Base-by-base conservation (phyloP, 1,140 invertebrate genomes). In the Drosophila rufa region DNA sequence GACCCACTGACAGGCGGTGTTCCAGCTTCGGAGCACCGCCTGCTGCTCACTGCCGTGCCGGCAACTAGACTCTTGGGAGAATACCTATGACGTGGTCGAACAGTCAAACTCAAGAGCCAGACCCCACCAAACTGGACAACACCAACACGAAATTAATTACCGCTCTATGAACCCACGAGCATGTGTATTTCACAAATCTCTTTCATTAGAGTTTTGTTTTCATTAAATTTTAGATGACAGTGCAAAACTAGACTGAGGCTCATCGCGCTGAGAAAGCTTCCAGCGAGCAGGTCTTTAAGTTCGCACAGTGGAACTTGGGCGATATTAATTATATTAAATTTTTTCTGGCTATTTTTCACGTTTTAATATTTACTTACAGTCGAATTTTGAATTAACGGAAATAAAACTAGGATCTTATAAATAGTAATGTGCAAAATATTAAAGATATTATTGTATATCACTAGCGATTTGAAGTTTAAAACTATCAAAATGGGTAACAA, bases 1-100 rank as follows among this genome's bases (percentile, higher is more conserved):
- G 74, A 56, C 75, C 73, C 55, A 59, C 42, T 77, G 75, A 45
- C 74, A 77, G 75, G 75, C 62, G 73, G 74, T 68, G 74, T 46
- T 77, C 56, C 74, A 50, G 30, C 36, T 1, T 4, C 43, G 42
- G 19, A 77, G 30, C 75, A 77, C 73, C 75, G 73, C 73, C 74
- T 68, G 73, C 62, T 68, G 70, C 2, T 46, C 33, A 27, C 22
- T 50, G n/a, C 42, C n/a, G 19, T 14, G 25, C 17, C 25, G 25
- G 40, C 58, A 22, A 36, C n/a, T 17, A 30, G 12, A 22, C 43
- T 46, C 27, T 38, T 1, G 12, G 33, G 38, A 59, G 69, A 73
- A n/a, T 14, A 4, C 19, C 38, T 38, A 50, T 71, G 45, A 73
- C 66, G 69, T 71, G 45, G 43, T 19, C 8, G 5, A 17, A 25